These are phyloP conservation scores for Psilanteris sp. DNA, from an alignment of 1,140 invertebrate genomes.

Conservation along the genomic window DNA sequence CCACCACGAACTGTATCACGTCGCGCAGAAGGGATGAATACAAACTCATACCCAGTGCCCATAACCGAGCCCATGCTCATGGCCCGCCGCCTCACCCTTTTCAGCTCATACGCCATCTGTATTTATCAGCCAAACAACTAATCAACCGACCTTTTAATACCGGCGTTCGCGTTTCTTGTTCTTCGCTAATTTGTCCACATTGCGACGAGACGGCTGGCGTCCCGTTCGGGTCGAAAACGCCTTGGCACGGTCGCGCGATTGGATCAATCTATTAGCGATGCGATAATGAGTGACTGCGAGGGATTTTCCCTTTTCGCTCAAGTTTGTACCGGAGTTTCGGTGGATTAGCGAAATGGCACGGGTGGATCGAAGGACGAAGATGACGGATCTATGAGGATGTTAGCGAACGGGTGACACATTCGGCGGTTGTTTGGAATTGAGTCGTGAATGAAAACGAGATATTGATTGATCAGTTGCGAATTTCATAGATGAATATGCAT, in stretches of 20 bases:
- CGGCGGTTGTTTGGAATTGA: neutral
- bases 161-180: too few species aligned
- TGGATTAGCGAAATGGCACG: constrained; percentile 28
- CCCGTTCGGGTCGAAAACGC: neutral
- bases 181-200: constrained; percentile 28
- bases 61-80: constrained; percentile 55
- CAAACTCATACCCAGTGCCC: constrained; percentile 63
- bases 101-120: constrained; percentile 32
- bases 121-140: too few species aligned
- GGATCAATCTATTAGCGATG: constrained; percentile 53
- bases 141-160: too few species aligned
- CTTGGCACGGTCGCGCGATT: constrained; percentile 24
- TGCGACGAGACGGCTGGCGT: constrained; percentile 12
- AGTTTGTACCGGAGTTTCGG: constrained; percentile 17
- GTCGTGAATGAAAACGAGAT: constrained; percentile 25
- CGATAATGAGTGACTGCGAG: constrained; percentile 32
- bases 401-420: constrained; percentile 34
- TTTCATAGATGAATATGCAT: constrained; percentile 23
- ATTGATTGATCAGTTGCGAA: constrained; percentile 19
- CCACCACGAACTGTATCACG: constrained; percentile 69
- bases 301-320: constrained; percentile 13
- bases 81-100: neutral
- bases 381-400: constrained; percentile 15
- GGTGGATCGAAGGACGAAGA: neutral
- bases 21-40: constrained; percentile 74